Evolutionary conservation across 2,888 invertebrate species (phyloP), one percentile per base, ranked within the genome.

Genomic region (Strigamia maritima): DNA sequence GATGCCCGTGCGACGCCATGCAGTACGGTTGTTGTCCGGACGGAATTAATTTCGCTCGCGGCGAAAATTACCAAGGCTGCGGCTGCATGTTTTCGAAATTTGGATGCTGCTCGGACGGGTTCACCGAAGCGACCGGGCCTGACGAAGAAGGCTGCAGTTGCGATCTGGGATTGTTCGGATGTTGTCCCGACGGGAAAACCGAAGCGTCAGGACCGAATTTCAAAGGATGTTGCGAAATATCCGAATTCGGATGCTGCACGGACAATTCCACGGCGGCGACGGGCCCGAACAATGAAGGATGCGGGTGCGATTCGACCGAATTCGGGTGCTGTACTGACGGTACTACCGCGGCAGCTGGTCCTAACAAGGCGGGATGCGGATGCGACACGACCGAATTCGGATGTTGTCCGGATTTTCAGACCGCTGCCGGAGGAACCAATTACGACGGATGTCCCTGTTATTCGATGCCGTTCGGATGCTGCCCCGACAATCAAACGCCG

Each of bases 401-500:
- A 2, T 97, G 96, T 84, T 97, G 96, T 83, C 93, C 94, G 0
- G 94, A 97, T 85, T 90, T 91, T 85, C 90, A 90, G 83, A 95
- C 95, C 90, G 89, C 91, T 76, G 94, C 97, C 0, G 85, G 87
- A 40, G 97, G 96, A 12, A 54, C 14, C 79, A 79, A 76, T 31
- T 93, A 93, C 84, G 89, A 89, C 8, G 86, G 89, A 81, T 98
- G 98, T 84, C 89, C 90, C 0, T 95, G 95, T 84, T 90, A 92
- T 84, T 93, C 94, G 0, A 93, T 91, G 87, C 94, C 95, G 85
- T 95, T 94, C 85, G 95, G 96, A 1, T 97, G 97, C 84, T 97
- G 97, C 84, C 90, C 92, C 0, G 94, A 96, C 87, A 95, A 95
- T 0, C 86, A 91, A 80, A 91, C 91, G 0, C 86, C 89, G 78